Evolutionary conservation across 2,113 vertebrate genomes (phyloP).

Genomic region (Lontra canadensis): DNA sequence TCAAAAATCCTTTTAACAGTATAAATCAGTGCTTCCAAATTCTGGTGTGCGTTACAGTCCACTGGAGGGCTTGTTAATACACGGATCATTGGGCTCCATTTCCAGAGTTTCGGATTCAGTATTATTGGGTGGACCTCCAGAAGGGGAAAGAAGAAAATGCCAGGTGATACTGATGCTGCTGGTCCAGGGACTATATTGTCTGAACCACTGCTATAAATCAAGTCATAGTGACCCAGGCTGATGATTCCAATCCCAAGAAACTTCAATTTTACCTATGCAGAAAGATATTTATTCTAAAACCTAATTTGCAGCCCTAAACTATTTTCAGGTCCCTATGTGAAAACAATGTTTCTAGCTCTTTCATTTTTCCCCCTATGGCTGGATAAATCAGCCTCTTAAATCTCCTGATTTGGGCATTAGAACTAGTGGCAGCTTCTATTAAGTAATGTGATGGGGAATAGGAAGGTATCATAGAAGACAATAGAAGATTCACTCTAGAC

Average conservation of each 20-base stretch:
- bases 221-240: neutral
- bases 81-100: neutral
- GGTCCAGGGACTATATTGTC: neutral
- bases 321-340: constrained; percentile 1
- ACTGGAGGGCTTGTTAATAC: neutral
- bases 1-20: neutral
- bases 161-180: neutral
- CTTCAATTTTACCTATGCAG: neutral
- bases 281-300: neutral
- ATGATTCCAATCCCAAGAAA: neutral
- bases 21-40: neutral
- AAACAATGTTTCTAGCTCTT: neutral
- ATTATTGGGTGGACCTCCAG: neutral
- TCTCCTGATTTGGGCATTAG: constrained; percentile 59
- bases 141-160: neutral
- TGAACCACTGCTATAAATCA: neutral
- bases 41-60: neutral
- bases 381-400: constrained; percentile 39
- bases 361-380: neutral
- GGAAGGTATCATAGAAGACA: constrained; percentile 51
- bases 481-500: constrained; percentile 61
- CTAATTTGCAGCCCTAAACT: neutral
- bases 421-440: constrained; percentile 50
- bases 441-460: constrained; percentile 38
- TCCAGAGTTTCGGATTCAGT: neutral